Conservation (phyloP, 1,140 invertebrate genomes). For the Hylaeus anthracinus region DNA sequence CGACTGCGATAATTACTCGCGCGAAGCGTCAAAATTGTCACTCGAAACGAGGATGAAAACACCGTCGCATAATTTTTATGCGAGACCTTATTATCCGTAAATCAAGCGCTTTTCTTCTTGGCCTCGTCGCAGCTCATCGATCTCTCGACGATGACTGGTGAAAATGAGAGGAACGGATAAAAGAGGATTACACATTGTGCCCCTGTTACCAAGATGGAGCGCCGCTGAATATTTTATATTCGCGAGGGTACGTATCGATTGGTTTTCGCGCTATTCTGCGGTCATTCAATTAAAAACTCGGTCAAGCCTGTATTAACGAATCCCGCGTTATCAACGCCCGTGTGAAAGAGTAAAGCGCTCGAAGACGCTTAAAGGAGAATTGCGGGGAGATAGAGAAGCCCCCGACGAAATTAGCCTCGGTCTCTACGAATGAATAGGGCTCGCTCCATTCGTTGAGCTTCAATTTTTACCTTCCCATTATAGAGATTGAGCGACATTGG, state of each 20-base stretch:
- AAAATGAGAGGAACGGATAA: conserved; percentile 31
- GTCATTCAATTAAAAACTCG: conserved; percentile 65
- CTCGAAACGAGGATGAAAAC: too few relatives aligned
- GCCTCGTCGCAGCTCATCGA: conserved; percentile 15
- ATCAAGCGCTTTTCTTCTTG: neutral
- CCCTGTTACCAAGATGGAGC: conserved; percentile 41
- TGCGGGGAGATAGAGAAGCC: conserved; percentile 4
- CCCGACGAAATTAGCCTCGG: conserved; percentile 43
- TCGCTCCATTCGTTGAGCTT: conserved; percentile 19
- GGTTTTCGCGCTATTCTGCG: conserved; percentile 49
- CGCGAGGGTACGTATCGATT: conserved; percentile 52
- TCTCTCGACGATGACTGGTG: conserved; percentile 11
- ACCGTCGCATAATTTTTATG: too few relatives aligned
- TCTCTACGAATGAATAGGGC: conserved; percentile 17
- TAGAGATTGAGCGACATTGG: neutral
- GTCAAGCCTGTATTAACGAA: conserved; percentile 61
- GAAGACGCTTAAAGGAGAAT: conserved; percentile 37
- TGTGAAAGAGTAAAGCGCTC: conserved; percentile 29
- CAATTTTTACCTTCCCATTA: conserved; percentile 7
- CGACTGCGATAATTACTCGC: too few relatives aligned
- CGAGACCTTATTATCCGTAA: neutral
- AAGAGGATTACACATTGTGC: conserved; percentile 42
- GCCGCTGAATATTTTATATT: conserved; percentile 51
- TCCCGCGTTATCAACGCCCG: conserved; percentile 39
- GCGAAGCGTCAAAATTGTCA: too few relatives aligned